Evolutionary conservation across 1,140 invertebrate genomes (phyloP).

Genomic region (Drosophila kohkoa): DNA sequence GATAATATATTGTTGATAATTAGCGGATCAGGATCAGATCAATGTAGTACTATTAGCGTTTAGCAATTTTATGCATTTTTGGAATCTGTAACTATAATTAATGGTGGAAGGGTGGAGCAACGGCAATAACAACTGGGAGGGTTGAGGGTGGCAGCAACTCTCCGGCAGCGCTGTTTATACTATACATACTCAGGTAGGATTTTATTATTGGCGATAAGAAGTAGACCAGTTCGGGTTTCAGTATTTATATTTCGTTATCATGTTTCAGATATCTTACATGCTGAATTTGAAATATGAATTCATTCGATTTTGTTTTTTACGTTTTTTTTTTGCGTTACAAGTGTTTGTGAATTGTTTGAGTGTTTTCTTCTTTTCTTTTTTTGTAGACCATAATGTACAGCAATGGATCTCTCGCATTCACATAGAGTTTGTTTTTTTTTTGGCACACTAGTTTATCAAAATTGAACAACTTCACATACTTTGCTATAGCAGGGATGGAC

Average conservation of each 20-base stretch:
- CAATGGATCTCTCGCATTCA: slow-evolving; percentile 65
- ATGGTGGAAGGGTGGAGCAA: slow-evolving; percentile 27
- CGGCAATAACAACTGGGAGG: slow-evolving; percentile 28
- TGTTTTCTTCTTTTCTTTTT: slow-evolving; percentile 1
- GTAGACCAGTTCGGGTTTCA: slow-evolving; percentile 68
- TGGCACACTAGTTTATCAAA: slow-evolving; percentile 69
- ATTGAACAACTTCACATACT: slow-evolving; percentile 80
- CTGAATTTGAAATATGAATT: slow-evolving; percentile 78
- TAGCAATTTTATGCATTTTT: not conserved
- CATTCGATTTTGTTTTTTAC: slow-evolving; percentile 53
- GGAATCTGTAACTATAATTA: slow-evolving; percentile 11
- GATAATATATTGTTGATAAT: slow-evolving; percentile 44
- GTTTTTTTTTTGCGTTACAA: slow-evolving; percentile 9
- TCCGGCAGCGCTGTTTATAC: slow-evolving; percentile 42
- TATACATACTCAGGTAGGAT: not conserved
- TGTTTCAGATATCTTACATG: slow-evolving; percentile 79
- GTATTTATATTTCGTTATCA: slow-evolving; percentile 80
- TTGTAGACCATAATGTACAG: slow-evolving; percentile 80
- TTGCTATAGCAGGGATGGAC: slow-evolving; percentile 81
- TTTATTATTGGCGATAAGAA: slow-evolving; percentile 28
- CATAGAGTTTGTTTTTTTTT: slow-evolving; percentile 42
- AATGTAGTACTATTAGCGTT: slow-evolving; percentile 30
- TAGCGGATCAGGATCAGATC: slow-evolving; percentile 60
- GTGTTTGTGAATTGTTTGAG: slow-evolving; percentile 52
- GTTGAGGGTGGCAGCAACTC: slow-evolving; percentile 11